Conservation (phyloP, 1,140 invertebrate species). For the Bombus waltoni region DNA sequence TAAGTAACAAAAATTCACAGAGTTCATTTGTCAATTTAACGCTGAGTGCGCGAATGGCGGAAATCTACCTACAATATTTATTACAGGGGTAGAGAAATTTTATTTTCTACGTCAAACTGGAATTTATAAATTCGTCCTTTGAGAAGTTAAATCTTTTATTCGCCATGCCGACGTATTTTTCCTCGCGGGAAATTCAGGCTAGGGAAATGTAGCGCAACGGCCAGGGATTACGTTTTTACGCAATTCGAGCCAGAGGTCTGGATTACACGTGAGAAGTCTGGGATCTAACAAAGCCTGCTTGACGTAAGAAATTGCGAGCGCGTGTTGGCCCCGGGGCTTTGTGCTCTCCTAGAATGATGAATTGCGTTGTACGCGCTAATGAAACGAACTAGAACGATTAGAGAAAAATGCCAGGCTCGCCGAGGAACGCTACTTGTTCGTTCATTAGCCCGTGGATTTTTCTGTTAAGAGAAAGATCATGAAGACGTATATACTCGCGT, state of each 20-base stretch:
- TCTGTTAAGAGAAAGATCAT: neutral
- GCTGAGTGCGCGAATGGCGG: too few species aligned
- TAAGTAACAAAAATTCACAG: too few species aligned
- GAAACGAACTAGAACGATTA: conserved; percentile 22
- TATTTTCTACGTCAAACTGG: too few species aligned
- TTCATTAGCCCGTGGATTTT: neutral
- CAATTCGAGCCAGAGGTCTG: conserved; percentile 15
- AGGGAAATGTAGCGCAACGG: neutral
- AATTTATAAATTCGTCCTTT: too few species aligned
- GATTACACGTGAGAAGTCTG: conserved; percentile 48
- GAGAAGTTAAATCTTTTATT: too few species aligned
- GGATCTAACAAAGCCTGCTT: conserved; percentile 33
- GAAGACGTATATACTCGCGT: neutral
- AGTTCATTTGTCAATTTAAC: too few species aligned
- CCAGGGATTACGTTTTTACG: conserved; percentile 29
- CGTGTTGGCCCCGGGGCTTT: conserved; percentile 16
- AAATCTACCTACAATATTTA: too few species aligned
- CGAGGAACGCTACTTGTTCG: neutral
- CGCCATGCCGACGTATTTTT: neutral
- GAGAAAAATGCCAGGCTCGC: neutral
- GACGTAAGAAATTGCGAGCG: conserved; percentile 42
- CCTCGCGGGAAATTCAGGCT: neutral
- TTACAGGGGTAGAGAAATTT: too few species aligned
- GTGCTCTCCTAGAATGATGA: neutral
- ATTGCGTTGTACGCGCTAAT: conserved; percentile 21